Percentiles rank a stretch among this genome's conserved stretches.
These are phyloP conservation scores for Otis tarda DNA, from an alignment of 2,113 vertebrate genomes.

Conservation along the genomic window DNA sequence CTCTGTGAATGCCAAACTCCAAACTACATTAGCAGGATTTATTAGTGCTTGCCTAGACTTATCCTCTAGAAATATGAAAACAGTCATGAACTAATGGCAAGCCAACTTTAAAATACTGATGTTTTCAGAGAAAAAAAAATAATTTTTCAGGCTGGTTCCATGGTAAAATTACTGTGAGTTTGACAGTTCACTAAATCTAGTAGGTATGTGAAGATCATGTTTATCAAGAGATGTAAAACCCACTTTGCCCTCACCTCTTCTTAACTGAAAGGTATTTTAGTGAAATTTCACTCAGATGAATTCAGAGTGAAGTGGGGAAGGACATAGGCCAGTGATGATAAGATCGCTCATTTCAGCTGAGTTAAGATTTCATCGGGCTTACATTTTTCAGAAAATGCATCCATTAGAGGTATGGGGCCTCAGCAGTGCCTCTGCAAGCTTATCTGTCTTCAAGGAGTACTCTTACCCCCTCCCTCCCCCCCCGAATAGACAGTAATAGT, in stretches of 20 bases:
- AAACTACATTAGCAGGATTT: slow-evolving; percentile 62
- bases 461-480: background rate
- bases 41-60: slow-evolving; percentile 39
- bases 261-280: slow-evolving; percentile 27
- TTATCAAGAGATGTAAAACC: slow-evolving; percentile 39
- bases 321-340: slow-evolving; percentile 6
- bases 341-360: slow-evolving; percentile 48
- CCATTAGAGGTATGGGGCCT: background rate
- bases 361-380: slow-evolving; percentile 54
- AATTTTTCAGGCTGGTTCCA: background rate
- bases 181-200: background rate
- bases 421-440: background rate
- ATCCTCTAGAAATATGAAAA: slow-evolving; percentile 59
- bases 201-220: background rate
- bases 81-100: slow-evolving; percentile 26
- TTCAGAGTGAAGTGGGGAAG: slow-evolving; percentile 23
- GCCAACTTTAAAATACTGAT: slow-evolving; percentile 26
- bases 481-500: background rate
- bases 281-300: slow-evolving; percentile 39
- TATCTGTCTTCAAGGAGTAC: background rate
- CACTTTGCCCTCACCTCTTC: slow-evolving; percentile 3
- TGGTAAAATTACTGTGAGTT: slow-evolving; percentile 55
- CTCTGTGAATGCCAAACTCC: slow-evolving; percentile 64
- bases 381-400: slow-evolving; percentile 30
- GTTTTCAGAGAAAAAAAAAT: background rate